A percentile compares a stretch with the other conserved stretches of the same genome.
These are phyloP conservation scores for Keiferia lycopersicella DNA, from an alignment of 2,888 invertebrate genomes.

Conservation along the genomic window DNA sequence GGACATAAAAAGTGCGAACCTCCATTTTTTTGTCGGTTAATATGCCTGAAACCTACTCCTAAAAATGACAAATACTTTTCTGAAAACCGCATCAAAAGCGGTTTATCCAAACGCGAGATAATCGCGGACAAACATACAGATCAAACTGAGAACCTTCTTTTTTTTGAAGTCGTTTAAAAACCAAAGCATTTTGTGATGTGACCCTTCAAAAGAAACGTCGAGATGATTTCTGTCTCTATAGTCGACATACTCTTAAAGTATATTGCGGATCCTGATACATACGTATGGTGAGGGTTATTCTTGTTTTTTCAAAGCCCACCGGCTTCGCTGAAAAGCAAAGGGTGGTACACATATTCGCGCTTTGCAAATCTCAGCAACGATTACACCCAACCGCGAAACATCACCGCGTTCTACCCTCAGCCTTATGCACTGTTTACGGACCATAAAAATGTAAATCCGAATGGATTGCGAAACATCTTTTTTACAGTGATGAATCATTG, in stretches of 20 bases:
- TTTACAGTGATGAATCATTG: slow-evolving; percentile 50
- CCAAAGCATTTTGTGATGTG: no score
- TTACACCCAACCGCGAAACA: not conserved
- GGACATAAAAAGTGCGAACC: no score
- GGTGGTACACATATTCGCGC: slow-evolving; percentile 50
- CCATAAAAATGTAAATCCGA: slow-evolving; percentile 74
- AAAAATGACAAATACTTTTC: no score
- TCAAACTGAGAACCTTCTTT: no score
- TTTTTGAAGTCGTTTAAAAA: no score
- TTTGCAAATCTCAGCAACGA: slow-evolving; percentile 51
- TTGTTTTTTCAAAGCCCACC: slow-evolving; percentile 73
- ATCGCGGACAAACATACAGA: no score
- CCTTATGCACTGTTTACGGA: slow-evolving; percentile 71
- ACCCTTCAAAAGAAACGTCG: not conserved
- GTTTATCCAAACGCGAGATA: no score
- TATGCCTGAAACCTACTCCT: no score
- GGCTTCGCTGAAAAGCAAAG: slow-evolving; percentile 58
- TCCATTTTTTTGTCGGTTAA: no score
- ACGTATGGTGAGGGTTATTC: slow-evolving; percentile 69
- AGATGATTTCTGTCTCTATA: slow-evolving; percentile 42
- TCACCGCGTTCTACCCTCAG: slow-evolving; percentile 48
- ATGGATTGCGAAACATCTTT: slow-evolving; percentile 50
- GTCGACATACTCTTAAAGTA: slow-evolving; percentile 64
- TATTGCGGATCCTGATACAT: slow-evolving; percentile 74
- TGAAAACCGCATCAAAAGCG: no score